Evolutionary conservation across 2,888 invertebrate genomes (phyloP).

Genomic region (Lottia scabra): DNA sequence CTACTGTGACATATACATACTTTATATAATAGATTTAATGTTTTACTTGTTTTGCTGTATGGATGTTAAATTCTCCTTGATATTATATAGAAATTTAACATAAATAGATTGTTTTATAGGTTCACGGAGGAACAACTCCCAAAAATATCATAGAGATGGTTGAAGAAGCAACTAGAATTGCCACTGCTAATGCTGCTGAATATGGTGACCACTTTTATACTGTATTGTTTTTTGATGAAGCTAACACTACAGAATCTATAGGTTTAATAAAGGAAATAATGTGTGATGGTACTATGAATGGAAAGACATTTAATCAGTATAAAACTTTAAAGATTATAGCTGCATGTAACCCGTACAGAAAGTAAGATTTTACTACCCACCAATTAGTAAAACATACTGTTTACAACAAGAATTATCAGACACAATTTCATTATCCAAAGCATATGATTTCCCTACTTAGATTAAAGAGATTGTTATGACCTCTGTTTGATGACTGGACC

Average conservation of each 20-base stretch:
- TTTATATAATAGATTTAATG: too few relatives aligned
- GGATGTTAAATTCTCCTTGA: too few relatives aligned
- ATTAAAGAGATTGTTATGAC: too few relatives aligned
- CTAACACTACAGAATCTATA: constrained; percentile 65
- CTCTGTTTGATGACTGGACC: too few relatives aligned
- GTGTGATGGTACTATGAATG: constrained; percentile 61
- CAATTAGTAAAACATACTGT: too few relatives aligned
- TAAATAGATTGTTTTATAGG: constrained; percentile 26
- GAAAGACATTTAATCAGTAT: constrained; percentile 41
- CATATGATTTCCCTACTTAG: too few relatives aligned
- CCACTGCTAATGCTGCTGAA: constrained; percentile 39
- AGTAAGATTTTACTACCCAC: constrained; percentile 35
- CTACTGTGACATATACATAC: too few relatives aligned
- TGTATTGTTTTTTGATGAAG: constrained; percentile 65
- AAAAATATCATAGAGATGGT: constrained; percentile 57
- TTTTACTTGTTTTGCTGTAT: too few relatives aligned
- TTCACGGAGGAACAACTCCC: constrained; percentile 63
- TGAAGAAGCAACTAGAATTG: constrained; percentile 44
- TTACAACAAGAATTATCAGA: too few relatives aligned
- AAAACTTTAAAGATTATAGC: constrained; percentile 61
- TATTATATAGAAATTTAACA: neutral
- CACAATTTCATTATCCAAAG: too few relatives aligned
- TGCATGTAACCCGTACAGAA: constrained; percentile 66
- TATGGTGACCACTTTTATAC: constrained; percentile 49
- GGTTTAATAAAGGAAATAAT: constrained; percentile 66